phyloP scores from a whole-genome alignment of 2,888 invertebrate species.

The Acanthosepion esculentum region DNA sequence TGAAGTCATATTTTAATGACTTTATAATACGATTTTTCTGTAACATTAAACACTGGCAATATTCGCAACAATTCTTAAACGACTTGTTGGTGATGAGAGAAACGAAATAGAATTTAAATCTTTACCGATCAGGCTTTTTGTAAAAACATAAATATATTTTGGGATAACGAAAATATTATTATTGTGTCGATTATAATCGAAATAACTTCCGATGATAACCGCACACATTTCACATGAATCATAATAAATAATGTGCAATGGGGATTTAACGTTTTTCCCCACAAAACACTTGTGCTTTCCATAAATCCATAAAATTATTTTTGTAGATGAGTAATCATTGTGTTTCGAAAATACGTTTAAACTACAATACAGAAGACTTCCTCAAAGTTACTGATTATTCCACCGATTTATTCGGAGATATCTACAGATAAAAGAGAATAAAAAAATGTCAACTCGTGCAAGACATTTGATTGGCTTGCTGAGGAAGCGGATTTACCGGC shows the following conservation, averaged over 20 bases:
- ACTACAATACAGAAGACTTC: background rate
- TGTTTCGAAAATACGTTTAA: background rate
- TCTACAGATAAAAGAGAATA: background rate
- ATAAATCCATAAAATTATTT: conserved; percentile 22
- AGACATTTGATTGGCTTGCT: conserved; percentile 33
- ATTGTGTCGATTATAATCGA: background rate
- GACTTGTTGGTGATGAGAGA: too few relatives aligned
- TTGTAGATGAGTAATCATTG: background rate
- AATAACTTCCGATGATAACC: background rate
- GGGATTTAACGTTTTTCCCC: background rate
- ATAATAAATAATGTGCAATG: background rate
- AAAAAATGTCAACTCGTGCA: conserved; percentile 33
- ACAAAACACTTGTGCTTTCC: background rate
- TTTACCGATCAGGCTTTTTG: too few relatives aligned
- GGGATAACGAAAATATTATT: too few relatives aligned
- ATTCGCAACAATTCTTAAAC: too few relatives aligned
- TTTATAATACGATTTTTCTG: too few relatives aligned
- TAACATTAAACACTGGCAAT: too few relatives aligned
- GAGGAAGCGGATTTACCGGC: conserved; percentile 12
- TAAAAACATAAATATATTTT: too few relatives aligned
- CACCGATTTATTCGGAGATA: background rate
- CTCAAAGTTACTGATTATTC: background rate
- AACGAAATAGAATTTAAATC: too few relatives aligned
- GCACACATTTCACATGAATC: background rate
- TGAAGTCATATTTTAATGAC: too few relatives aligned